Evolutionary conservation across 1,140 invertebrate species (phyloP).

Genomic region (Zelostemma sp.): DNA sequence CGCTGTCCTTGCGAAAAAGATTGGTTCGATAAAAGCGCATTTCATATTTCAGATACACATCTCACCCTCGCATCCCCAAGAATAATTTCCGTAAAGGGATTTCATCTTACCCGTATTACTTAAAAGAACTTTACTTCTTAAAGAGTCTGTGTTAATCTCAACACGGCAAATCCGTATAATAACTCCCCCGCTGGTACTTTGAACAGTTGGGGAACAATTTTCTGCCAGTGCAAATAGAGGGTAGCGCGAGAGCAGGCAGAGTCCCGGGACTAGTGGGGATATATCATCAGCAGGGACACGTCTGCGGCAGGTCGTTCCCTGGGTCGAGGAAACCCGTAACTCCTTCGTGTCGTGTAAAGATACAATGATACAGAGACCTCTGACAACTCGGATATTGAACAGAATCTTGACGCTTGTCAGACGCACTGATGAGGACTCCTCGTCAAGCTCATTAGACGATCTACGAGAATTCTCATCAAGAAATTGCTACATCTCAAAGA

Average conservation of each 20-base stretch:
- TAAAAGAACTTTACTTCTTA: neutral
- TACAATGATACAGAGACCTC: slow-evolving; percentile 46
- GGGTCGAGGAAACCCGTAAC: slow-evolving; percentile 50
- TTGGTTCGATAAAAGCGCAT: neutral
- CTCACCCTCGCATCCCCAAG: neutral
- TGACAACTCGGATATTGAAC: slow-evolving; percentile 49
- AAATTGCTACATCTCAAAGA: slow-evolving; percentile 13
- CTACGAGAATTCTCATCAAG: slow-evolving; percentile 35
- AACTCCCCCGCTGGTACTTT: neutral
- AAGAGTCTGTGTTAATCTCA: neutral
- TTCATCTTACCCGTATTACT: too few species aligned
- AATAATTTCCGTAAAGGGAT: neutral
- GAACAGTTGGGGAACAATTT: slow-evolving; percentile 18
- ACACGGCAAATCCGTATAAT: neutral
- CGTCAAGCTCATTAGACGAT: slow-evolving; percentile 30
- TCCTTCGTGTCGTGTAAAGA: slow-evolving; percentile 40
- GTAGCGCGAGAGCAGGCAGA: neutral
- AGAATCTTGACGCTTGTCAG: slow-evolving; percentile 24
- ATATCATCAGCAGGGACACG: slow-evolving; percentile 53
- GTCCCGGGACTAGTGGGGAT: slow-evolving; percentile 35
- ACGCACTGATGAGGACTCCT: slow-evolving; percentile 29
- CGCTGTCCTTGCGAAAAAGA: slow-evolving; percentile 15
- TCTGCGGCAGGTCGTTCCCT: slow-evolving; percentile 45
- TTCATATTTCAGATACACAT: neutral
- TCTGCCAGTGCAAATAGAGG: slow-evolving; percentile 4